Evolutionary conservation across 2,113 vertebrate genomes (phyloP), one percentile per base, ranked within the genome.

Genomic region (Corythoichthys haematopterus): DNA sequence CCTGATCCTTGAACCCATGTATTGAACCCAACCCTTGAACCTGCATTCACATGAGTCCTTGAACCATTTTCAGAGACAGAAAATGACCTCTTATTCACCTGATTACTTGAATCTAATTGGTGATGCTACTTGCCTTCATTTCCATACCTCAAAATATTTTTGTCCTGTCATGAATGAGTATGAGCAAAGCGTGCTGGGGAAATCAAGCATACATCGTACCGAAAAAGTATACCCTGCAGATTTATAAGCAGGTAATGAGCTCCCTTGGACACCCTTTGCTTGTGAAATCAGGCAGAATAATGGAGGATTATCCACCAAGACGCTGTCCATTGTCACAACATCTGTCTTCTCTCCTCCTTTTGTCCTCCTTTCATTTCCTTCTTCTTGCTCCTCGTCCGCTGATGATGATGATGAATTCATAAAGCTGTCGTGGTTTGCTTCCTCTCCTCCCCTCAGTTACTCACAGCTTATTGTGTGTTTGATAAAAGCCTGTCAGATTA

Each of bases 401-500:
- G 62, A 16, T 66, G 72, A 75, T 80, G 80, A 79, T 20, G 48
- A 79, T 20, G 48, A 69, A 81, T 81, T 81, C 55, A 74, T 75
- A 78, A 77, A 80, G 68, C 80, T 68, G 70, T 83, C 77, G 68
- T 69, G 35, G 13, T 68, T 64, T 66, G 66, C 69, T 66, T 71
- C 69, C 65, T 71, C 68, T 59, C 58, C 62, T 65, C 66, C 68
- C 59, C 60, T 72, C 76, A 14, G 61, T 78, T 81, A 74, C 71
- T 71, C 70, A 59, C 9, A 46, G 72, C 70, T 70, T 76, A 76
- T 72, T 74, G 72, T 69, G 71, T 77, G 72, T 82, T 79, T 82
- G 81, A 88, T 85, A 82, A 81, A 74, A 62, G 74, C 55, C 81
- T 72, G 76, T 88, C 84, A 85, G 81, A 88, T 84, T 82, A 88